Conservation (phyloP, 2,797 vertebrate species). For the Florisuga fusca region DNA sequence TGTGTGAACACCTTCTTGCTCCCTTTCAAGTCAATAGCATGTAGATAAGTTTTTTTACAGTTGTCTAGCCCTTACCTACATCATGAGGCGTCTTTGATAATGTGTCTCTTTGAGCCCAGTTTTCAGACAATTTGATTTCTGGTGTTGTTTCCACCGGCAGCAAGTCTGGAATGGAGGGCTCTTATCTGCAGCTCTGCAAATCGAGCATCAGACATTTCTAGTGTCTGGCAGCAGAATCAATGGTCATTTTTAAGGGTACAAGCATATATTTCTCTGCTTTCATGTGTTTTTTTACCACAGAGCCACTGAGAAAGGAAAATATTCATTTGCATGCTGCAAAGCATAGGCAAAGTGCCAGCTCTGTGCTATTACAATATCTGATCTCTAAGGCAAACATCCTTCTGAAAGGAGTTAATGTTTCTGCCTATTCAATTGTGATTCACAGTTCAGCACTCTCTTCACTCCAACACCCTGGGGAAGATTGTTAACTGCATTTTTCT, state of each 20-base stretch:
- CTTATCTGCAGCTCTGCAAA: background rate
- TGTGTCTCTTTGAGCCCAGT: background rate
- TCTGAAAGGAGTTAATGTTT: conserved; percentile 63
- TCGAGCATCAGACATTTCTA: background rate
- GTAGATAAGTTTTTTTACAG: background rate
- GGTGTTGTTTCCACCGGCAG: background rate
- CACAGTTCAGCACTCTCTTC: conserved; percentile 57
- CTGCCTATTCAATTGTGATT: conserved; percentile 56
- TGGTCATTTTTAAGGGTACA: background rate
- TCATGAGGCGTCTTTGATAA: background rate
- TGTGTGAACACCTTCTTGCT: background rate
- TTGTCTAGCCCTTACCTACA: background rate
- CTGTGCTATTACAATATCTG: conserved; percentile 56
- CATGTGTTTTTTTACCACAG: background rate
- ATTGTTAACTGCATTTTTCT: conserved; percentile 34
- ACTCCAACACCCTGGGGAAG: conserved; percentile 45
- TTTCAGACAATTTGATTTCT: background rate
- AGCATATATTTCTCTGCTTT: background rate
- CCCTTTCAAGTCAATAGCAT: background rate
- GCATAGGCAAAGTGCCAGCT: conserved; percentile 39
- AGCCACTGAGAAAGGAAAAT: conserved; percentile 33
- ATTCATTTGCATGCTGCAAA: conserved; percentile 44
- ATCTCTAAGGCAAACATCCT: conserved; percentile 57
- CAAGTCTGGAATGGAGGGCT: background rate
- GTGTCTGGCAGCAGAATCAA: background rate